Conservation (phyloP, 2,888 invertebrate genomes). For the Epinotia bilunana region DNA sequence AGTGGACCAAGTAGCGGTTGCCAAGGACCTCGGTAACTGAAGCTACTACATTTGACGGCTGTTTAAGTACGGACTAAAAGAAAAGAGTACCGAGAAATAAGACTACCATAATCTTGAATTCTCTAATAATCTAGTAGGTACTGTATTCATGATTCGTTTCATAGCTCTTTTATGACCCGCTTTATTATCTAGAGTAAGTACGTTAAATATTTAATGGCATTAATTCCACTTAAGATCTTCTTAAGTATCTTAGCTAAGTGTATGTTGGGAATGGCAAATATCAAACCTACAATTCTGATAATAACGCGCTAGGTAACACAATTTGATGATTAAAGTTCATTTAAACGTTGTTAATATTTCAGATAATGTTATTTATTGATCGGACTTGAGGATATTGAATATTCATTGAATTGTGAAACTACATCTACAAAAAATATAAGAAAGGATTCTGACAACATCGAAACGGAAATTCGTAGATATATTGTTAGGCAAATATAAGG, state of each 20-base stretch:
- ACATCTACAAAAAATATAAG: too few relatives aligned
- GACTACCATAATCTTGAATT: neutral
- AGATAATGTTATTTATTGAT: too few relatives aligned
- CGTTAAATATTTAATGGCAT: slow-evolving; percentile 12
- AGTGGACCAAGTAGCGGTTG: neutral
- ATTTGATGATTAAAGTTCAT: too few relatives aligned
- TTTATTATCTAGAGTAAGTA: slow-evolving; percentile 9
- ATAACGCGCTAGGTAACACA: too few relatives aligned
- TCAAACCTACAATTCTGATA: too few relatives aligned
- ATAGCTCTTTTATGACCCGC: neutral
- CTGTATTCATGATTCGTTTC: slow-evolving; percentile 11
- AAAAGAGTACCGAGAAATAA: neutral
- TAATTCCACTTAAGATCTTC: neutral
- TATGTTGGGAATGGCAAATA: neutral
- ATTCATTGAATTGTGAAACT: too few relatives aligned
- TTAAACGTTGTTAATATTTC: too few relatives aligned
- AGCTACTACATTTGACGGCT: slow-evolving; percentile 2
- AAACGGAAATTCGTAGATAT: too few relatives aligned
- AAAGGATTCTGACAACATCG: too few relatives aligned
- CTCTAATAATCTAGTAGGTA: slow-evolving; percentile 1
- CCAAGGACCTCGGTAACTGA: slow-evolving; percentile 15
- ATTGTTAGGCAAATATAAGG: too few relatives aligned
- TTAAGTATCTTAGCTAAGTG: neutral
- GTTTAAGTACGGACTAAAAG: slow-evolving; percentile 17
- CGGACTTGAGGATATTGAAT: too few relatives aligned